Conservation (phyloP, 1,140 invertebrate species). For the Ceratina australensis region DNA sequence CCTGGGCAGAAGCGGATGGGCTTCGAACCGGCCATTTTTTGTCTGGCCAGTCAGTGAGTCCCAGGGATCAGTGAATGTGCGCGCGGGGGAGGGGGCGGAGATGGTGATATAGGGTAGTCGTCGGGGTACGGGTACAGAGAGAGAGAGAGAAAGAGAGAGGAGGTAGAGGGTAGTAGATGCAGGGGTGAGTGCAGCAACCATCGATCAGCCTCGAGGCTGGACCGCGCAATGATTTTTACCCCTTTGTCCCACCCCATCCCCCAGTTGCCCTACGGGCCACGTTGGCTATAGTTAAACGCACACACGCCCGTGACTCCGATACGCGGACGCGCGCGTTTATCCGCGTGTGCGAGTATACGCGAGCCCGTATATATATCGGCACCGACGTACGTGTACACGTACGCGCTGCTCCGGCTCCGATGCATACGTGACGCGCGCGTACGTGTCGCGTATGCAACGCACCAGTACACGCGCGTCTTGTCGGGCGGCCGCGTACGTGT, state of each 20-base stretch:
- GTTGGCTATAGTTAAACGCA: constrained; percentile 59
- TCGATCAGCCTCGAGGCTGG: constrained; percentile 80
- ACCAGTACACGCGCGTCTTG: constrained; percentile 46
- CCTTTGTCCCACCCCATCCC: constrained; percentile 75
- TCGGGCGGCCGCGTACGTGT: constrained; percentile 41
- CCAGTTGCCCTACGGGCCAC: constrained; percentile 72
- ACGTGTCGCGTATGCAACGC: constrained; percentile 65
- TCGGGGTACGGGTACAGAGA: constrained; percentile 53
- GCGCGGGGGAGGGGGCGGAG: constrained; percentile 41
- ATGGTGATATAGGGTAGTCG: constrained; percentile 47
- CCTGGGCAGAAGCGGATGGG: constrained; percentile 73
- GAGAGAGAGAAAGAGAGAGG: too few relatives aligned
- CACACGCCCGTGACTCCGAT: constrained; percentile 40
- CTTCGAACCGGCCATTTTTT: constrained; percentile 79
- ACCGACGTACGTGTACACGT: constrained; percentile 11
- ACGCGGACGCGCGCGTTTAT: constrained; percentile 19
- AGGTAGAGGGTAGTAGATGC: constrained; percentile 70
- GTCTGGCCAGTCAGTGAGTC: constrained; percentile 80
- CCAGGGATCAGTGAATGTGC: constrained; percentile 78
- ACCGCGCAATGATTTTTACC: constrained; percentile 81
- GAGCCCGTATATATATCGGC: too few relatives aligned
- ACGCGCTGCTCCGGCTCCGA: not conserved
- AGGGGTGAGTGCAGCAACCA: constrained; percentile 74
- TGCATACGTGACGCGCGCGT: constrained; percentile 50
- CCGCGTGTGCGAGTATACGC: constrained; percentile 4